Conservation (phyloP, 2,888 invertebrate genomes). For the Theodoxus fluviatilis region DNA sequence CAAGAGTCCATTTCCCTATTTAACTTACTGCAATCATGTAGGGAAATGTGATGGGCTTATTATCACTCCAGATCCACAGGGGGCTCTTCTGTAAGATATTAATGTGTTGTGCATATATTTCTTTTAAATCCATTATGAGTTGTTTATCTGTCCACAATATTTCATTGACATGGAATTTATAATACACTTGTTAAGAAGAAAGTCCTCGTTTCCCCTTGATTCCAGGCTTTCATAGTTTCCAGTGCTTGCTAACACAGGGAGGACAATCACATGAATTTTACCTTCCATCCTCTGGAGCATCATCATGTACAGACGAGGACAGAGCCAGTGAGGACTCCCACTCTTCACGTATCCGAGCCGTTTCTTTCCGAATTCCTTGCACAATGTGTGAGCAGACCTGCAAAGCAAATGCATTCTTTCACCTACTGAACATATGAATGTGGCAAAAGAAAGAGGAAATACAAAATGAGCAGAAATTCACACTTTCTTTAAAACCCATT, state of each 20-base stretch:
- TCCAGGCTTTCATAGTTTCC: too few species aligned
- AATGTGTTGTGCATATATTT: not conserved
- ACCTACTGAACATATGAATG: not conserved
- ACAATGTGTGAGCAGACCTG: constrained; percentile 78
- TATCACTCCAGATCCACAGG: too few species aligned
- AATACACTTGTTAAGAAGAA: too few species aligned
- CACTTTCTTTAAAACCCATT: not conserved
- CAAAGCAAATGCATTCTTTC: constrained; percentile 24
- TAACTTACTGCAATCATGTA: not conserved
- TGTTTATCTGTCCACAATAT: too few species aligned
- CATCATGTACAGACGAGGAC: too few species aligned
- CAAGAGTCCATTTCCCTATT: too few species aligned
- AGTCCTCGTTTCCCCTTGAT: too few species aligned
- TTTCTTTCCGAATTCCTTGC: constrained; percentile 88
- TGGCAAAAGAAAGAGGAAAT: not conserved
- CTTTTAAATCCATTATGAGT: not conserved
- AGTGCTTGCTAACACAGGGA: too few species aligned
- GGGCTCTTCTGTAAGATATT: not conserved
- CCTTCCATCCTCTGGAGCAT: constrained; percentile 36
- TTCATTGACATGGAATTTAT: too few species aligned
- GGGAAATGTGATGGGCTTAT: too few species aligned
- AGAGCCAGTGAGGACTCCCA: constrained; percentile 78
- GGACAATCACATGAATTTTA: constrained; percentile 24
- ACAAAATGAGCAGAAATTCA: not conserved
- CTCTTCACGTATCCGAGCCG: constrained; percentile 84